Conservation (phyloP, 2,888 invertebrate genomes). For the Limnephilus auricula region DNA sequence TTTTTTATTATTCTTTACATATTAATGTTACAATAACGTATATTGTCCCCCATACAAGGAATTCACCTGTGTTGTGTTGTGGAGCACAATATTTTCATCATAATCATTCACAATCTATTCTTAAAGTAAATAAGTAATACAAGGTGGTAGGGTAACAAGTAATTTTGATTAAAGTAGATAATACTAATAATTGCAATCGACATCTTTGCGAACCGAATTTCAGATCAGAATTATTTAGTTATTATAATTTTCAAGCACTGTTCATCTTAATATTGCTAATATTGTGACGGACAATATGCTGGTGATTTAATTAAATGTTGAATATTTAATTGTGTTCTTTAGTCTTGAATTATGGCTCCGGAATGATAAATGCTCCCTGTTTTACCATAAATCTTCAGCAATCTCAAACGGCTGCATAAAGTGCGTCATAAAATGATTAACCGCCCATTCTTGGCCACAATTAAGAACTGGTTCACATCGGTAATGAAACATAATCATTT, state of each 20-base stretch:
- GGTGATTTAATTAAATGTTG: background rate
- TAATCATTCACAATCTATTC: too few species aligned
- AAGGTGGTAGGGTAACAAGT: too few species aligned
- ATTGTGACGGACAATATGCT: background rate
- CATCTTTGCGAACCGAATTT: too few species aligned
- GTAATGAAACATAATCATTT: background rate
- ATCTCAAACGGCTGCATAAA: background rate
- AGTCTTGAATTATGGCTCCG: background rate
- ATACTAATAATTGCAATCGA: too few species aligned
- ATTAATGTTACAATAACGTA: too few species aligned
- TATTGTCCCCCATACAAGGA: too few species aligned
- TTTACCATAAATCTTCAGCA: background rate
- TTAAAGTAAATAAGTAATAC: too few species aligned
- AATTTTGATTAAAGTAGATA: too few species aligned
- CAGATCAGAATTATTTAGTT: background rate
- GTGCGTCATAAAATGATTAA: background rate
- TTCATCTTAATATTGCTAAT: background rate
- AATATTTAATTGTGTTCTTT: background rate
- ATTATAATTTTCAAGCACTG: background rate
- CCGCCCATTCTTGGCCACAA: slow-evolving; percentile 2
- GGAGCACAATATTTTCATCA: too few species aligned
- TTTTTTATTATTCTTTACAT: too few species aligned
- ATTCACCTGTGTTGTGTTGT: too few species aligned
- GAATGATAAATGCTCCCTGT: background rate
- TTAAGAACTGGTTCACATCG: slow-evolving; percentile 2